Conservation (phyloP, 1,140 invertebrate genomes). For the Hyphantria cunea region DNA sequence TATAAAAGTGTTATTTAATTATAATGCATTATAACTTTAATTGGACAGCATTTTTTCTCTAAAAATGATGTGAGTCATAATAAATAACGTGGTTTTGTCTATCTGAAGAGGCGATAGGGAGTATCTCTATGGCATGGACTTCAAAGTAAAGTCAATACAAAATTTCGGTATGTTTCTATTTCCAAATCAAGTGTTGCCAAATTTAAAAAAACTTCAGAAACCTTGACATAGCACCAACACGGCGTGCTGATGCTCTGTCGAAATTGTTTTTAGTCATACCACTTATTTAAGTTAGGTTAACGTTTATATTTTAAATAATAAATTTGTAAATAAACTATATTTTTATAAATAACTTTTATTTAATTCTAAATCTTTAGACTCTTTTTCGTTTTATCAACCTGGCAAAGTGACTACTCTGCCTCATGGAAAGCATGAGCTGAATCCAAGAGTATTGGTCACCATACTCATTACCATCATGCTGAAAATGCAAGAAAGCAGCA, state of each 20-base stretch:
- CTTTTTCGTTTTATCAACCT: too few relatives aligned
- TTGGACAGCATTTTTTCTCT: too few relatives aligned
- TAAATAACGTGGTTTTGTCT: conserved; percentile 35
- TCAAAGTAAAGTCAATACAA: conserved; percentile 7
- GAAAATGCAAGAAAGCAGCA: too few relatives aligned
- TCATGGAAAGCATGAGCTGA: too few relatives aligned
- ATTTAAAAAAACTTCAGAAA: conserved; percentile 41
- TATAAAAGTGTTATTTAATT: too few relatives aligned
- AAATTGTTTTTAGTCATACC: conserved; percentile 70
- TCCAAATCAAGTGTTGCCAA: conserved; percentile 64
- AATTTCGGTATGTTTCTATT: conserved; percentile 41
- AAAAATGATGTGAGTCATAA: too few relatives aligned
- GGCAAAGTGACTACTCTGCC: too few relatives aligned
- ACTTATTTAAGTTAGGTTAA: conserved; percentile 56
- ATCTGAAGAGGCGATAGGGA: conserved; percentile 67
- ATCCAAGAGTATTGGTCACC: too few relatives aligned
- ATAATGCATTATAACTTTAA: too few relatives aligned
- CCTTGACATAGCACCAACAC: conserved; percentile 60
- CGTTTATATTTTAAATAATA: conserved; percentile 52
- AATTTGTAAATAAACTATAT: conserved; percentile 69
- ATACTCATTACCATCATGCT: too few relatives aligned
- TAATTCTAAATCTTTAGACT: too few relatives aligned
- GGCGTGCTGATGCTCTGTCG: conserved; percentile 58
- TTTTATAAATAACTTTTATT: conserved; percentile 10
- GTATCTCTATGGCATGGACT: conserved; percentile 14